Percentiles rank a stretch among this genome's conserved stretches.
Conservation (phyloP, 1,140 invertebrate species). For the Cryptotermes secundus region DNA sequence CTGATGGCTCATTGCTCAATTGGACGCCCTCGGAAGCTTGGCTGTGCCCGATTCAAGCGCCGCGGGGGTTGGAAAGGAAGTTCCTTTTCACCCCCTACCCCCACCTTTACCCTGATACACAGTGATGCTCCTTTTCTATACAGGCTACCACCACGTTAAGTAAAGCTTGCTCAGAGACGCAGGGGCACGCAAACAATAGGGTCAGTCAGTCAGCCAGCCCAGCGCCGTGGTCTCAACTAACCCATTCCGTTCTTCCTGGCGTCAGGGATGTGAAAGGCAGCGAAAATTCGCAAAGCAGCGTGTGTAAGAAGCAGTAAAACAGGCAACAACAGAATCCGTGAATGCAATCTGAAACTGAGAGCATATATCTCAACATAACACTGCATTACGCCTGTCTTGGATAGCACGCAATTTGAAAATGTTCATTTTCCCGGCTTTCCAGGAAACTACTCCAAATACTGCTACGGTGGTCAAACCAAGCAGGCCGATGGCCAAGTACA, state of each 20-base stretch:
- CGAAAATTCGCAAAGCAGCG: not conserved
- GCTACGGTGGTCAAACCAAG: no score
- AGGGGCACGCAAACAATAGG: slow-evolving; percentile 12
- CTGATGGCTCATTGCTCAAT: slow-evolving; percentile 18
- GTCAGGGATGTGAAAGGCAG: not conserved
- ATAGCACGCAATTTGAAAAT: no score
- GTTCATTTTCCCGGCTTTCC: no score
- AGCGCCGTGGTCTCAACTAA: not conserved
- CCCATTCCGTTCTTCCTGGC: not conserved
- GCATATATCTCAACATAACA: no score
- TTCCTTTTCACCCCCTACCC: not conserved
- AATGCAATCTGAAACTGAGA: not conserved
- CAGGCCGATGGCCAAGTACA: no score
- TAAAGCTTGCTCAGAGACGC: not conserved
- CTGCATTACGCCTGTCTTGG: no score
- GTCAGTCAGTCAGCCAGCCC: not conserved
- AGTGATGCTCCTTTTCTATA: slow-evolving; percentile 5
- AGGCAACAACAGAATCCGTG: not conserved
- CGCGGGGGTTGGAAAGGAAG: slow-evolving; percentile 12
- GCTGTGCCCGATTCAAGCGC: not conserved
- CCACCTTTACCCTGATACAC: not conserved
- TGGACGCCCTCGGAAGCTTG: not conserved
- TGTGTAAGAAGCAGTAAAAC: no score
- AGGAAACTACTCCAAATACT: no score
- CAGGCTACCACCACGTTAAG: not conserved